These are phyloP conservation scores for Ctenochaetus hawaiiensis DNA, from an alignment of 2,797 vertebrate species.

Conservation along the genomic window DNA sequence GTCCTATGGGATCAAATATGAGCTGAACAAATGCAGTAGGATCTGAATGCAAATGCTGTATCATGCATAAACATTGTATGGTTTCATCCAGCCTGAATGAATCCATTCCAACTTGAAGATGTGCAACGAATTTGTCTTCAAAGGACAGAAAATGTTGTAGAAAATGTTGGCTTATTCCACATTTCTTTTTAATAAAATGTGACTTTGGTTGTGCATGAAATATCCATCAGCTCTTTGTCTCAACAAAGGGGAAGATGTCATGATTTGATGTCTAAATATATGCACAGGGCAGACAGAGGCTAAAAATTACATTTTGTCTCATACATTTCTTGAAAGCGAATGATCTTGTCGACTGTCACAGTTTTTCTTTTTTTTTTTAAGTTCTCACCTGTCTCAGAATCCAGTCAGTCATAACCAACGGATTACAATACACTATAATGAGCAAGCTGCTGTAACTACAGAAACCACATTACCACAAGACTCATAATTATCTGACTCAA, in stretches of 20 bases:
- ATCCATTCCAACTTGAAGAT: constrained; percentile 16
- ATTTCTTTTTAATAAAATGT: constrained; percentile 24
- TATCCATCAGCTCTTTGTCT: constrained; percentile 26
- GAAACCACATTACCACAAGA: constrained; percentile 38
- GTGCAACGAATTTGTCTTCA: constrained; percentile 2
- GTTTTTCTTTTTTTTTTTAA: not conserved
- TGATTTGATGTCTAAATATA: constrained; percentile 16
- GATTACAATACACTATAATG: constrained; percentile 57
- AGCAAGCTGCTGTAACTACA: constrained; percentile 44
- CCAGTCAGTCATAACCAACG: constrained; percentile 47
- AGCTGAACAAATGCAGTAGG: constrained; percentile 9
- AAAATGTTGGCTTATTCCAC: not conserved
- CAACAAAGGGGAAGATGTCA: constrained; percentile 17
- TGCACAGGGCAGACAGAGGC: not conserved
- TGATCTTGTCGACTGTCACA: constrained; percentile 43
- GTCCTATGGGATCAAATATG: constrained; percentile 34
- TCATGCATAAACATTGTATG: constrained; percentile 31
- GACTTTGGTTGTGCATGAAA: constrained; percentile 23
- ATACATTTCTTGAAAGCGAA: constrained; percentile 45
- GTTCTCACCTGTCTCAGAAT: constrained; percentile 49
- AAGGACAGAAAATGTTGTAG: constrained; percentile 21
- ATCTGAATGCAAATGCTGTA: constrained; percentile 46
- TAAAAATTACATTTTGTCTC: constrained; percentile 34
- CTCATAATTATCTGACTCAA: constrained; percentile 59
- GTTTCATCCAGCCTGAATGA: constrained; percentile 30